Evolutionary conservation across 64 coral and sea anemone genomes (phyloP).

Genomic region (Montipora cactus): DNA sequence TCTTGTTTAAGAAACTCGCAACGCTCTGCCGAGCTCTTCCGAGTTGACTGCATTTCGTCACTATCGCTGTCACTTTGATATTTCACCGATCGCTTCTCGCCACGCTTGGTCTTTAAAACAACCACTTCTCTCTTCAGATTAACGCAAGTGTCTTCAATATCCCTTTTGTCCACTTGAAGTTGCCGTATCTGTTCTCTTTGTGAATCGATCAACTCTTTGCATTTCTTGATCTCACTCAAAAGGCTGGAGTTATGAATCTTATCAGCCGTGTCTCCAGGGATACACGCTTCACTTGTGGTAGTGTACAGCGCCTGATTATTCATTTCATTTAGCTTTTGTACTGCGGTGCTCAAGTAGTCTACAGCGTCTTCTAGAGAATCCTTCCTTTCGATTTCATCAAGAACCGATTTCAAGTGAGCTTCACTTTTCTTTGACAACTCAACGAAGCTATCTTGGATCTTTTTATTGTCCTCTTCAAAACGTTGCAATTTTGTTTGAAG

Average conservation of each 20-base stretch:
- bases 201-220: conserved; percentile 92
- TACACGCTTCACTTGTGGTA: background rate
- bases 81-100: conserved; percentile 31
- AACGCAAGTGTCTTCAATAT: conserved; percentile 79
- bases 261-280: conserved; percentile 12
- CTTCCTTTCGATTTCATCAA: conserved; percentile 92
- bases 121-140: conserved; percentile 92
- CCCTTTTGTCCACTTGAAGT: conserved; percentile 91
- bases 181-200: conserved; percentile 90
- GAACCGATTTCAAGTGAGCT: conserved; percentile 67
- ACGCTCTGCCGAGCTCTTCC: conserved; percentile 67
- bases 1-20: conserved; percentile 83
- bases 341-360: conserved; percentile 74
- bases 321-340: conserved; percentile 76
- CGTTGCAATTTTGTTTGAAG: conserved; percentile 57
- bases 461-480: conserved; percentile 44
- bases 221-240: conserved; percentile 87
- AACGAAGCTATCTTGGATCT: conserved; percentile 49
- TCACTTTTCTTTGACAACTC: conserved; percentile 76
- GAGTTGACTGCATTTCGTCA: conserved; percentile 49
- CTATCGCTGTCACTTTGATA: conserved; percentile 37
- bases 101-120: conserved; percentile 57
- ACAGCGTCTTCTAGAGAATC: conserved; percentile 67
- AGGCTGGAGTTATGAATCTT: conserved; percentile 63
- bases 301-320: conserved; percentile 44